Percentiles rank a stretch among this genome's conserved stretches.
Evolutionary conservation across 1,140 invertebrate genomes (phyloP).

Genomic region (Ips nitidus): DNA sequence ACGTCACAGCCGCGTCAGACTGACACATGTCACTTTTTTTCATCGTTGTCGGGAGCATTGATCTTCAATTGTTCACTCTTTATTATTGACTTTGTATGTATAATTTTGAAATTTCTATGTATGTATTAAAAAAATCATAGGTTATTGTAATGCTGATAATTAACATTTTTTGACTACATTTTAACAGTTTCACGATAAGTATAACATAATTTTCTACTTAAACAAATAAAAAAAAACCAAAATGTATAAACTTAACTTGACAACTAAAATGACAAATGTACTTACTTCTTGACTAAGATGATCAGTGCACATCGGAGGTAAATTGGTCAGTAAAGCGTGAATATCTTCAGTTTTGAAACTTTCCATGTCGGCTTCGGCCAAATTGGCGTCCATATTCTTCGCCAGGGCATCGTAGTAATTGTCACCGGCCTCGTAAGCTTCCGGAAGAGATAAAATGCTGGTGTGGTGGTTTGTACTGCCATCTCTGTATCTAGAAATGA

Average conservation of each 20-base stretch:
- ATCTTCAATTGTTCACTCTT: too few species aligned
- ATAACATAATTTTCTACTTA: too few species aligned
- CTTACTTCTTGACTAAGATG: constrained; percentile 55
- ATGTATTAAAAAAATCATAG: too few species aligned
- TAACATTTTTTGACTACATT: too few species aligned
- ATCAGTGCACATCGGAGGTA: constrained; percentile 68
- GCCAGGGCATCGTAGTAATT: constrained; percentile 83
- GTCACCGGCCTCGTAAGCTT: constrained; percentile 73
- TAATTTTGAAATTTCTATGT: too few species aligned
- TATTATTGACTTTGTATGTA: too few species aligned
- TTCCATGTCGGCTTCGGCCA: constrained; percentile 94
- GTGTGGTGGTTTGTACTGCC: constrained; percentile 70
- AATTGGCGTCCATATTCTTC: constrained; percentile 85
- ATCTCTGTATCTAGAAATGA: constrained; percentile 65
- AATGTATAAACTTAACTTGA: neutral
- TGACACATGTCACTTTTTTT: too few species aligned
- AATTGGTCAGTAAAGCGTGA: constrained; percentile 76
- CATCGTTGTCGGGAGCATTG: too few species aligned
- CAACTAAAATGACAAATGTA: neutral
- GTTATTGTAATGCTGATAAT: too few species aligned
- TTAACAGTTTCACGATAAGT: too few species aligned
- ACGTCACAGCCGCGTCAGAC: too few species aligned
- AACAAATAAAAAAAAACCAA: neutral
- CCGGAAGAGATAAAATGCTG: constrained; percentile 77
- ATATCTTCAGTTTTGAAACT: constrained; percentile 90